Evolutionary conservation across 2,797 vertebrate species (phyloP).

Genomic region (Micromesistius poutassou): DNA sequence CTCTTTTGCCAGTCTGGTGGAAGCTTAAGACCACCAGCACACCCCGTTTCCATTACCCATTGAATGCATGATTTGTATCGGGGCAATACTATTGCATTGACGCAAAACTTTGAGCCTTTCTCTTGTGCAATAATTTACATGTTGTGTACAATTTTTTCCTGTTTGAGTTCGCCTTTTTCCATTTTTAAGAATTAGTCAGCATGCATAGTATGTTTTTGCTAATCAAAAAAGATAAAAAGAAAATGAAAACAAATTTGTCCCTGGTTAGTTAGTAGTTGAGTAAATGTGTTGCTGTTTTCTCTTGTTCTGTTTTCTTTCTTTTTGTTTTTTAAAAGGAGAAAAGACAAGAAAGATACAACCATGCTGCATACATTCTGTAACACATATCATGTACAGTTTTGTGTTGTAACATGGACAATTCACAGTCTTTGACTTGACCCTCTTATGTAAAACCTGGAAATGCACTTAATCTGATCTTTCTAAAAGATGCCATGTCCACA

Average conservation of each 20-base stretch:
- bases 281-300: conserved; percentile 96
- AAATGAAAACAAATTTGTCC: conserved; percentile 83
- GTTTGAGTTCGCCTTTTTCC: conserved; percentile 77
- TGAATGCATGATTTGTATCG: conserved; percentile 99
- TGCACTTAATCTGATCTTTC: conserved; percentile 83
- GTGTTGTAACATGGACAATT: conserved; percentile 88
- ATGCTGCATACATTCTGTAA: conserved; percentile 98
- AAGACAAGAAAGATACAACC: conserved; percentile 79
- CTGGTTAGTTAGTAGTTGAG: conserved; percentile 97
- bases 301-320: conserved; percentile 85
- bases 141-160: conserved; percentile 91
- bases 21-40: conserved; percentile 96
- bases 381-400: conserved; percentile 99
- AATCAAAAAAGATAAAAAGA: conserved; percentile 74
- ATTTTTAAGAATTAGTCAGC: conserved; percentile 89
- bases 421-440: conserved; percentile 85
- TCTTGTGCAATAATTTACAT: conserved; percentile 99
- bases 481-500: conserved; percentile 84
- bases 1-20: conserved; percentile 89
- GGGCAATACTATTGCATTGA: conserved; percentile 99
- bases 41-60: conserved; percentile 89
- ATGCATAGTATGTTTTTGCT: conserved; percentile 99
- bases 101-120: conserved; percentile 99
- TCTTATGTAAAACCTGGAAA: conserved; percentile 81
- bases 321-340: conserved; percentile 83